A percentile compares a stretch with the other conserved stretches of the same genome.
These are phyloP conservation scores for Cataglyphis albicans DNA, from an alignment of 2,888 invertebrate species.

Conservation along the genomic window DNA sequence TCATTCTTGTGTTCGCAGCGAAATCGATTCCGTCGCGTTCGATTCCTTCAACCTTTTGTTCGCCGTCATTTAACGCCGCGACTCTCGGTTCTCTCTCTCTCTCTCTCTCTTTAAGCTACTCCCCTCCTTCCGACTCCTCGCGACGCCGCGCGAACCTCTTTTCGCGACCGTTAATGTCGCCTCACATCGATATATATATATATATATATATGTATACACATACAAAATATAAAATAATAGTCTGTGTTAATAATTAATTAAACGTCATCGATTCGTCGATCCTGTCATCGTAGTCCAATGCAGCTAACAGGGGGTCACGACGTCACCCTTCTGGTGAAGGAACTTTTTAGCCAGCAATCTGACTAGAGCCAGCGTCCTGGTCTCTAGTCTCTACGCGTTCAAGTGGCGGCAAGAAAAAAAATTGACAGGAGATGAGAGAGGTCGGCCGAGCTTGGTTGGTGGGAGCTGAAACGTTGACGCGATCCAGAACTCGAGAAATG, in stretches of 20 bases:
- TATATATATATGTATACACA: not conserved
- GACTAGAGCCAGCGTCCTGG: not conserved
- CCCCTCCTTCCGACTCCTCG: not conserved
- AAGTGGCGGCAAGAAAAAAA: not conserved
- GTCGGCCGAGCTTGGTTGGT: not conserved
- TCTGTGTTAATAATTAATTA: not conserved
- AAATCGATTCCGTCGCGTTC: constrained; percentile 18
- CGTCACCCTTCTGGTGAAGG: not conserved
- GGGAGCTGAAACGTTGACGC: not conserved
- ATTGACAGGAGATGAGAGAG: constrained; percentile 1
- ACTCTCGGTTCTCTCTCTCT: not conserved
- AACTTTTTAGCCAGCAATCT: not conserved
- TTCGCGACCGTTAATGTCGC: constrained; percentile 35
- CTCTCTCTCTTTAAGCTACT: not conserved
- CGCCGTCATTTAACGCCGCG: constrained; percentile 15
- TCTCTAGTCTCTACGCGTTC: not conserved
- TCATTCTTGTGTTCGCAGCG: not conserved
- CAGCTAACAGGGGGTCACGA: not conserved
- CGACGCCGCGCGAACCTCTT: constrained; percentile 30
- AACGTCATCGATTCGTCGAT: not conserved
- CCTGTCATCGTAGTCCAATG: not conserved
- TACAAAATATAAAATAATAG: not conserved
- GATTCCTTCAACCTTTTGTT: constrained; percentile 35
- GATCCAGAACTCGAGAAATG: not conserved
- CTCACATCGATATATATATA: constrained; percentile 20